phyloP scores from a whole-genome alignment of 2,113 vertebrate species.

The Paralichthys olivaceus region DNA sequence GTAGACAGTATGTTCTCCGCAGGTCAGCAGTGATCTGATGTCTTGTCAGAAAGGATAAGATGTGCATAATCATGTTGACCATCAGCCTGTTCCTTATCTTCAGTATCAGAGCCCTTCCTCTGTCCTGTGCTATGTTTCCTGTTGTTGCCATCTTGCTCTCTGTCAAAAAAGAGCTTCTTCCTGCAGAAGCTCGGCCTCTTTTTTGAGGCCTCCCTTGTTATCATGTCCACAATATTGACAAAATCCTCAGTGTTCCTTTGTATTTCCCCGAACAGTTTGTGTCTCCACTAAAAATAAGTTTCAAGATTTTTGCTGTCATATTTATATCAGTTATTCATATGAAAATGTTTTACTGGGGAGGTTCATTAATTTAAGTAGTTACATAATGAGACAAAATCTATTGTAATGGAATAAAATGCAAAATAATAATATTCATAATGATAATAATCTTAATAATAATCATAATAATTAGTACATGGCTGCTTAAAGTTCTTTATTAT shows the following conservation, averaged over 20 bases:
- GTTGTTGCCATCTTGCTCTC: constrained; percentile 72
- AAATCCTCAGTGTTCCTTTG: constrained; percentile 2
- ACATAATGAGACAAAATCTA: too few species aligned
- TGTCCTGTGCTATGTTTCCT: constrained; percentile 74
- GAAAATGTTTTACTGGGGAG: too few species aligned
- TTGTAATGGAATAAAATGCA: too few species aligned
- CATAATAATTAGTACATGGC: too few species aligned
- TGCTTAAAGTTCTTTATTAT: too few species aligned
- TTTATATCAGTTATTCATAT: too few species aligned
- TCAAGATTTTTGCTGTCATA: background rate
- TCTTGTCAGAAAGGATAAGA: constrained; percentile 45
- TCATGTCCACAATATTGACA: background rate
- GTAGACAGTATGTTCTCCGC: background rate
- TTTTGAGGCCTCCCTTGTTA: background rate
- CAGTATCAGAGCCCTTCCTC: constrained; percentile 73
- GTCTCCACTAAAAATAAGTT: background rate
- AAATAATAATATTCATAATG: too few species aligned
- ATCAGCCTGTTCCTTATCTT: constrained; percentile 75
- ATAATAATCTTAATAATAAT: too few species aligned
- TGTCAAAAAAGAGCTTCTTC: constrained; percentile 58
- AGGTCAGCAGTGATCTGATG: constrained; percentile 30
- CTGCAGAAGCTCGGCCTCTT: constrained; percentile 43
- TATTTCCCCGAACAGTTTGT: background rate
- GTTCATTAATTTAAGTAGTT: too few species aligned
- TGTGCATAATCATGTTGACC: constrained; percentile 8